Conservation (phyloP, 2,888 invertebrate genomes). For the Carabus problematicus region DNA sequence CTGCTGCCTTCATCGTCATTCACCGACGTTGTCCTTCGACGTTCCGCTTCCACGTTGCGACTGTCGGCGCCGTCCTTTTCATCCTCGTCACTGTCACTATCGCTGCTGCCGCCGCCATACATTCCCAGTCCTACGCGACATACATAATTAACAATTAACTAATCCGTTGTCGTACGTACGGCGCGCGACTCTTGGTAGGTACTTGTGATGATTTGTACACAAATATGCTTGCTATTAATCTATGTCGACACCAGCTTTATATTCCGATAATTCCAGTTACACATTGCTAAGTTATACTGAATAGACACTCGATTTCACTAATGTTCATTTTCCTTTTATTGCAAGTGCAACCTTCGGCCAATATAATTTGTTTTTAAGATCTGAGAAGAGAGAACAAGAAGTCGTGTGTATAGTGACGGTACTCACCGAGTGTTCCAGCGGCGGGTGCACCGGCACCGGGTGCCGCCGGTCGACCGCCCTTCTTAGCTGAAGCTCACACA, state of each 20-base stretch:
- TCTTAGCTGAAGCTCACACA: slow-evolving; percentile 59
- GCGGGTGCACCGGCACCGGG: slow-evolving; percentile 53
- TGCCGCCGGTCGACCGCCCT: slow-evolving; percentile 44
- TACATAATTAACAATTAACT: slow-evolving; percentile 48
- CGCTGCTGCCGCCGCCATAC: slow-evolving; percentile 74
- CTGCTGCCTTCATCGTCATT: slow-evolving; percentile 19
- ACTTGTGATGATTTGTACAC: too few relatives aligned
- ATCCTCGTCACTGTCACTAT: slow-evolving; percentile 54
- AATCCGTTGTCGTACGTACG: too few relatives aligned
- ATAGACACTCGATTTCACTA: too few relatives aligned
- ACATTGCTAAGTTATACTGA: too few relatives aligned
- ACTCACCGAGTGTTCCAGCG: slow-evolving; percentile 42
- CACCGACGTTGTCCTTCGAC: neutral
- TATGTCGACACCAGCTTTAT: too few relatives aligned
- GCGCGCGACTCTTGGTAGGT: too few relatives aligned
- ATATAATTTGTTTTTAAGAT: too few relatives aligned
- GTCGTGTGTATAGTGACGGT: neutral
- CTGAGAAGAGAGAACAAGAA: too few relatives aligned
- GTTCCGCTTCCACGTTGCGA: slow-evolving; percentile 14
- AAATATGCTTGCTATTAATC: too few relatives aligned
- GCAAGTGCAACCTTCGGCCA: too few relatives aligned
- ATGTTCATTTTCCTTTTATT: too few relatives aligned
- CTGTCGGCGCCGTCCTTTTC: slow-evolving; percentile 4
- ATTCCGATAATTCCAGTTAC: too few relatives aligned
- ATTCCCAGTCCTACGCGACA: slow-evolving; percentile 77